Evolutionary conservation across 1,140 invertebrate genomes (phyloP).

Genomic region (Euwallacea similis): DNA sequence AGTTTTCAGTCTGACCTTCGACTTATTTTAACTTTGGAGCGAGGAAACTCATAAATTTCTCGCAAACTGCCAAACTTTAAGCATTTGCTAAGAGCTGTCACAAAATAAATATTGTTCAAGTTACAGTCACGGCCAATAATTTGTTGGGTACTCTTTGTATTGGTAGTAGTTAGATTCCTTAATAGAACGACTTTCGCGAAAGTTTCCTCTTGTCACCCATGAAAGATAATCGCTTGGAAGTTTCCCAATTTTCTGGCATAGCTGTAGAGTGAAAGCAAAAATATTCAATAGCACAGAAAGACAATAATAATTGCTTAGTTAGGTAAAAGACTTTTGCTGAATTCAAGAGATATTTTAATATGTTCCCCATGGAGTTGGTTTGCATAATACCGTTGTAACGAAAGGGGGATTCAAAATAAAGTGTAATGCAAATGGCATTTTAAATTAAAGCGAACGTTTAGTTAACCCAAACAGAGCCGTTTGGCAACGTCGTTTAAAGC

Average conservation of each 20-base stretch:
- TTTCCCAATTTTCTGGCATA: background rate
- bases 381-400: background rate
- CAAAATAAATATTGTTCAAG: conserved; percentile 21
- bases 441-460: conserved; percentile 11
- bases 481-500: conserved; percentile 30
- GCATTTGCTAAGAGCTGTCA: conserved; percentile 18
- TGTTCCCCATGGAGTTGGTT: background rate
- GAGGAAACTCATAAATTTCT: conserved; percentile 12
- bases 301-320: no score
- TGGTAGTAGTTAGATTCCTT: background rate
- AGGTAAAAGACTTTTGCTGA: no score
- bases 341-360: background rate
- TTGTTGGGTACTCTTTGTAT: conserved; percentile 10
- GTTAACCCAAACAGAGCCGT: conserved; percentile 3
- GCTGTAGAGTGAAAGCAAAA: background rate
- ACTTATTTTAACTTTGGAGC: conserved; percentile 2
- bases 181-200: background rate
- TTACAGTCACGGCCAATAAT: conserved; percentile 12
- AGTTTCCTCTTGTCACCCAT: background rate
- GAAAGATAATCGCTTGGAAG: background rate
- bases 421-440: conserved; percentile 5
- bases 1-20: conserved; percentile 8
- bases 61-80: conserved; percentile 16
- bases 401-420: background rate
- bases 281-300: no score